A percentile compares a stretch with the other conserved stretches of the same genome.
These are phyloP conservation scores for Ormyrus thymus DNA, from an alignment of 2,888 invertebrate genomes.

Conservation along the genomic window DNA sequence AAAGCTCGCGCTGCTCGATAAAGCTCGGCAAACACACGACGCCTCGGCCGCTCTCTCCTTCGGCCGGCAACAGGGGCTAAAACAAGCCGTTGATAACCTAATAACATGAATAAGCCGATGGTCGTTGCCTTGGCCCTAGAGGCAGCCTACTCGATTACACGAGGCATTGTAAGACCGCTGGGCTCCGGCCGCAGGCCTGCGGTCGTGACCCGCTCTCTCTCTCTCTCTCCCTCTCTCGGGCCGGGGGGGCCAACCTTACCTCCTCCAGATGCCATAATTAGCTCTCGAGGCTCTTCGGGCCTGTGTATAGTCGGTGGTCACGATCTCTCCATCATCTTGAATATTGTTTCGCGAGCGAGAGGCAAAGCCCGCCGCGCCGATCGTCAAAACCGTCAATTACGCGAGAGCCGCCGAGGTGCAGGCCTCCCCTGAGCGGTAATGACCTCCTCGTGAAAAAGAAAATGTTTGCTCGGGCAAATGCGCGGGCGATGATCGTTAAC, in stretches of 20 bases:
- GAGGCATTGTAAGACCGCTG: slow-evolving; percentile 36
- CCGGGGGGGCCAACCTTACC: slow-evolving; percentile 10
- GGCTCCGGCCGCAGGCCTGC: slow-evolving; percentile 29
- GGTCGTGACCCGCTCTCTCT: slow-evolving; percentile 12
- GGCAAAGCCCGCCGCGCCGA: not conserved
- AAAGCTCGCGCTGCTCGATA: not conserved
- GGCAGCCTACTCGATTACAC: slow-evolving; percentile 29
- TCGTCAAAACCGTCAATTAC: slow-evolving; percentile 52
- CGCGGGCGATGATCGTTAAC: too few relatives aligned
- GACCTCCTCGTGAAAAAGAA: too few relatives aligned
- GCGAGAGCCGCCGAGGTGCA: not conserved
- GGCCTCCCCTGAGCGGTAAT: too few relatives aligned
- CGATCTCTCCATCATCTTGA: slow-evolving; percentile 41
- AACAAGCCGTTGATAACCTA: slow-evolving; percentile 45
- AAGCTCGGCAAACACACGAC: slow-evolving; percentile 13
- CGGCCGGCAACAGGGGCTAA: not conserved
- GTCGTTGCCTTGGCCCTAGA: not conserved
- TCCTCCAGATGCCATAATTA: slow-evolving; percentile 51
- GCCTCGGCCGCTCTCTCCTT: not conserved
- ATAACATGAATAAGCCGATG: slow-evolving; percentile 44
- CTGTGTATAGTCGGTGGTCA: slow-evolving; percentile 30
- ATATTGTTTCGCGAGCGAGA: slow-evolving; percentile 23
- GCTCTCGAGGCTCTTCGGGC: slow-evolving; percentile 24
- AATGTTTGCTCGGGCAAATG: too few relatives aligned
- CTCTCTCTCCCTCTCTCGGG: too few relatives aligned